These are phyloP conservation scores for Cavia aperea DNA, from an alignment of 2,113 vertebrate species.

Conservation along the genomic window DNA sequence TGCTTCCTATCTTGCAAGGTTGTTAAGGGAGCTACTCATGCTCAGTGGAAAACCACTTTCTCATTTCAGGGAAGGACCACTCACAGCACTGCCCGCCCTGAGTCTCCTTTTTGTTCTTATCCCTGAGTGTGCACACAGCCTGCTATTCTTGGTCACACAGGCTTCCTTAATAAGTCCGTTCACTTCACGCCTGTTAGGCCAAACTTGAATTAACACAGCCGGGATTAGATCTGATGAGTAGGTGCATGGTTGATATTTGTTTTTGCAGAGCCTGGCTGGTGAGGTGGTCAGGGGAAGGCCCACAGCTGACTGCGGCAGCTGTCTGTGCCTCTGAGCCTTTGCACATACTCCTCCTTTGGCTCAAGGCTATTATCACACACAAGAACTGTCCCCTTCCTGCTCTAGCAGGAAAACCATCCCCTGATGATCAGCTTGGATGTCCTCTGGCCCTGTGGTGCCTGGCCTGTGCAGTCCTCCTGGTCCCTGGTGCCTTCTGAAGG, in stretches of 20 bases:
- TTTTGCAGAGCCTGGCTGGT: background rate
- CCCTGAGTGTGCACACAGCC: too few species aligned
- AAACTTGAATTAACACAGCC: background rate
- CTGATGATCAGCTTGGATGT: background rate
- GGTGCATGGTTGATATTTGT: background rate
- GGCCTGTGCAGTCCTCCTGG: fast-evolving
- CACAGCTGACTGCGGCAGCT: background rate
- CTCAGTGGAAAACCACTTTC: background rate
- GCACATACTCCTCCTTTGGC: background rate
- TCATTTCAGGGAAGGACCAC: background rate
- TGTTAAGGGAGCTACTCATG: background rate
- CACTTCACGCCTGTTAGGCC: background rate
- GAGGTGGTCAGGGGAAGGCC: background rate
- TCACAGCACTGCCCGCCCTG: background rate
- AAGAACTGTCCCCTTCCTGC: background rate
- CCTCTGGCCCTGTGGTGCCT: fast-evolving
- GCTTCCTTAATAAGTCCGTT: background rate
- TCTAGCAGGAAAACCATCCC: background rate
- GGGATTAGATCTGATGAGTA: background rate
- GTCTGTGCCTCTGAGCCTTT: background rate
- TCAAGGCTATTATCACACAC: background rate
- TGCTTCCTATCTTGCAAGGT: background rate
- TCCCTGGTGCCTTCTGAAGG: background rate
- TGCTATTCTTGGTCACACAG: background rate
- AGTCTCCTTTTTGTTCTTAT: background rate